These are phyloP conservation scores for Glossosoma conforme DNA, from an alignment of 1,140 invertebrate genomes.

Conservation along the genomic window DNA sequence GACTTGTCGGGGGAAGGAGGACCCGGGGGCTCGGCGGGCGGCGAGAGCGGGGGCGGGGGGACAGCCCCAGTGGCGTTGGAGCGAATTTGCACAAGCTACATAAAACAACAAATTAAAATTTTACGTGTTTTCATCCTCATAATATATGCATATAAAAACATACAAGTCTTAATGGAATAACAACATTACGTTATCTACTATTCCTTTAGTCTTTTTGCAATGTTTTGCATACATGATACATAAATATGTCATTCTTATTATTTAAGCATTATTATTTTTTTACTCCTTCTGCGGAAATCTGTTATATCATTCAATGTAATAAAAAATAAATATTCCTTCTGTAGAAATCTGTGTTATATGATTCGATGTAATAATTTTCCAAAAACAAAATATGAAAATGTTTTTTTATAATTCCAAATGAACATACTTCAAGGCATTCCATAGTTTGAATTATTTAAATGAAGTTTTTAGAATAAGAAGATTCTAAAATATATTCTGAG, in stretches of 20 bases:
- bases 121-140: conserved; percentile 1
- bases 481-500: no score
- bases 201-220: not conserved
- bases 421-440: no score
- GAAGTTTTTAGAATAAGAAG: no score
- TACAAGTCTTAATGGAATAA: not conserved
- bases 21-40: not conserved
- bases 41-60: not conserved
- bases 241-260: not conserved
- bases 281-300: no score
- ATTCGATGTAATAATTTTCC: no score
- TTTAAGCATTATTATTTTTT: not conserved
- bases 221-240: not conserved
- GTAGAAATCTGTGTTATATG: no score
- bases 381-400: no score
- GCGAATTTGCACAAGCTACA: conserved; percentile 27
- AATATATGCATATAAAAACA: not conserved
- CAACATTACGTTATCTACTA: not conserved
- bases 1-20: conserved; percentile 4
- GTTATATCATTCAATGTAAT: no score
- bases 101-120: conserved; percentile 1
- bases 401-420: no score
- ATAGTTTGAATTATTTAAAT: no score
- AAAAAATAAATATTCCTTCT: no score
- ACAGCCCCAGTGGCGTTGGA: conserved; percentile 3